Evolutionary conservation across 2,888 invertebrate genomes (phyloP), one percentile per base, ranked within the genome.

Genomic region (Orthosia gothica): DNA sequence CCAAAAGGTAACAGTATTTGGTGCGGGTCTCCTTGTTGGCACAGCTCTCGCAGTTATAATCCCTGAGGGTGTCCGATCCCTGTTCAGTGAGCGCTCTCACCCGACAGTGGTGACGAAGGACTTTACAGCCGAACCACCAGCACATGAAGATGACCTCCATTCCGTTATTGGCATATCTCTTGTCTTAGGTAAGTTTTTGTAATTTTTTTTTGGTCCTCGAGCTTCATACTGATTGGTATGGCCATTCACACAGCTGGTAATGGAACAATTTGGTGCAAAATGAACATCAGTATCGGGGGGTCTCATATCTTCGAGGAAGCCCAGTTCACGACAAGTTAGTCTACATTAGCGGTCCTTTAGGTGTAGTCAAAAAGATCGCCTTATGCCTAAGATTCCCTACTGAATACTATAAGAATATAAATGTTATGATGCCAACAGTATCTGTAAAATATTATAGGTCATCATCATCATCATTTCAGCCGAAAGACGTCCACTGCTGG

Each of bases 1-100:
- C 50, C 98, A 99, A 91, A 97, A 99, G 90, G 98, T 99, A 52
- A 99, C 99, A 47, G 98, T 99, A 18, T 97, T 99, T 82, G 99
- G 99, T 69, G 99, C 99, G 12, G 99, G 99, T 1, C 97, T 99
- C 12, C 97, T 99, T 1, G 99, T 99, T 1, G 99, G 99, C 2
- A 99, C 99, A 47, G 99, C 99, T 0, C 94, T 99, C 50, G 98
- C 99, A 9, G 99, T 99, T 0, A 99, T 99, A 71, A 99, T 99
- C 87, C 99, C 99, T 0, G 99, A 99, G 96, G 99, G 99, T 11
- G 98, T 99, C n/a, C 97, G 99, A 76, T 98, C 99, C 0, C 92
- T 99, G 66, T 98, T 97, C 85, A 95, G 95, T 67, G 97, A 97
- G 20, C 89, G 90, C 18, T 86, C 91, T 0, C 87, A 87, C 5